These are phyloP conservation scores for Notodonta ziczac DNA, from an alignment of 2,888 invertebrate genomes.

Conservation along the genomic window DNA sequence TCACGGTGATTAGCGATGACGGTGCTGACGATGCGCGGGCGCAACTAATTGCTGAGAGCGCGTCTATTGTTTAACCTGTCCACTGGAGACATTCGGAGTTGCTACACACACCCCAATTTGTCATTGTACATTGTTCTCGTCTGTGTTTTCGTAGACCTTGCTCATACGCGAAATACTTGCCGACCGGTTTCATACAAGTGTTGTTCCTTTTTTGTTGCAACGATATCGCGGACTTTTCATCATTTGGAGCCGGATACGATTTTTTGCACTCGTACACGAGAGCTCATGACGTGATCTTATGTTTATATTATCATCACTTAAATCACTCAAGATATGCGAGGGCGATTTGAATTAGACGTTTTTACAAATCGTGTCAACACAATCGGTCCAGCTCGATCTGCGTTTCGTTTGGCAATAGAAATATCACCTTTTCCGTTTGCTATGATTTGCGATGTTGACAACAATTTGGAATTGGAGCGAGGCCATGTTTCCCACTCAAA, in stretches of 20 bases:
- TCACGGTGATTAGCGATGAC: constrained; percentile 51
- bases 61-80: constrained; percentile 62
- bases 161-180: constrained; percentile 44
- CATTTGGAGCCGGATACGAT: constrained; percentile 70
- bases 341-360: constrained; percentile 35
- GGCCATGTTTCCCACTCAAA: constrained; percentile 33
- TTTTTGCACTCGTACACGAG: constrained; percentile 59
- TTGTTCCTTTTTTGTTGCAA: constrained; percentile 54
- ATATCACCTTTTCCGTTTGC: constrained; percentile 12
- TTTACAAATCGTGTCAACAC: constrained; percentile 26
- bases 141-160: constrained; percentile 61
- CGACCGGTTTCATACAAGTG: constrained; percentile 45
- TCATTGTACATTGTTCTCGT: constrained; percentile 64
- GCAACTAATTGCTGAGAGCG: constrained; percentile 56
- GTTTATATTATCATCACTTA: constrained; percentile 62
- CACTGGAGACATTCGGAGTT: constrained; percentile 57
- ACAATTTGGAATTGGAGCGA: constrained; percentile 45
- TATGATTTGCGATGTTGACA: constrained; percentile 23
- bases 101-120: constrained; percentile 60
- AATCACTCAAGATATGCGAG: constrained; percentile 45
- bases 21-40: constrained; percentile 54
- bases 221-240: constrained; percentile 58
- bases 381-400: constrained; percentile 15
- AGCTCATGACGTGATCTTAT: constrained; percentile 65
- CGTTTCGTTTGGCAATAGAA: constrained; percentile 25